Base-by-base conservation (phyloP, 2,888 invertebrate genomes). In the Campaea margaritaria region DNA sequence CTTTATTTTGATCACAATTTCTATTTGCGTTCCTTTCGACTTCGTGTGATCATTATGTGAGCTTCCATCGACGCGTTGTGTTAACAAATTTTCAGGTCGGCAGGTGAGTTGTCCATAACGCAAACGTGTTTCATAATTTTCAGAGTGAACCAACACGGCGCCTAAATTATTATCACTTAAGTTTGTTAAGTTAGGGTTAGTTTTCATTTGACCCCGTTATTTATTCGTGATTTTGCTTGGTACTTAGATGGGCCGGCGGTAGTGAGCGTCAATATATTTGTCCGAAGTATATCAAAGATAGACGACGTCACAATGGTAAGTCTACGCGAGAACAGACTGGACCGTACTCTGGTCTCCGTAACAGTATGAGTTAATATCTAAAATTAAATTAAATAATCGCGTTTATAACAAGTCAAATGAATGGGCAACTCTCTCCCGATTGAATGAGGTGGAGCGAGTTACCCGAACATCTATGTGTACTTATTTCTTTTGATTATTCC, bases 291-390 rank as follows among this genome's bases (percentile, higher is more conserved):
- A 95, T 97, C 98, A 94, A 98, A 98, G 95, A 98, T 98, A 94
- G 98, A 98, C 96, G 98, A 98, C 95, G 98, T 98, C 93, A 98
- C 97, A 84, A 98, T 98, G 98, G 98, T 98, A 97, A 97, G 97
- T 97, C 91, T 85, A 80, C 85, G 76, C 78, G 75, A 82, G 80
- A 31, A 43, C 82, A 80, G 83, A 81, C 86, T 81, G 83, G 86
- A 82, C 83, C 85, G 83, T 82, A 80, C 55, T 79, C 75, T 89
- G 89, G 85, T 79, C 75, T 85, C 78, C 83, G 83, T 78, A 79
- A 76, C 73, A 76, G 80, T 85, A 79, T 81, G 75, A 80, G 75
- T 78, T 73, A 76, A 73, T 78, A 79, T 81, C 56, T 62, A 69
- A 62, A 62, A 61, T 58, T 58, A 62, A 62, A 61, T 58, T 58